Conservation (phyloP, 1,140 invertebrate genomes). For the Drosophila virilis region DNA sequence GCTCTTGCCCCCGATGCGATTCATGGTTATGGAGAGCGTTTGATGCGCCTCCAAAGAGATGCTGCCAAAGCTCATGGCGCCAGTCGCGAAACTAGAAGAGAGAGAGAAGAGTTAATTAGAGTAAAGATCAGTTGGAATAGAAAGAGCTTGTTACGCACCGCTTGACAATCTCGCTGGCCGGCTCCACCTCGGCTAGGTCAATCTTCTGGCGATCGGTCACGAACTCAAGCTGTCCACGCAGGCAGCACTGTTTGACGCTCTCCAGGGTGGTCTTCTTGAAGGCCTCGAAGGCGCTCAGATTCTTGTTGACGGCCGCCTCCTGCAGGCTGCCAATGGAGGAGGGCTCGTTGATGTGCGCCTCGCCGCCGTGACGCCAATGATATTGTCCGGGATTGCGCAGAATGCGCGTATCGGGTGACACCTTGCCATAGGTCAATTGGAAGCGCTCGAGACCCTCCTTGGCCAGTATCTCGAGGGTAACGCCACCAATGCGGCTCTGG, state of each 20-base stretch:
- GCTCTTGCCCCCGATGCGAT: constrained; percentile 96
- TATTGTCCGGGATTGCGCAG: constrained; percentile 97
- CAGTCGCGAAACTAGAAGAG: constrained; percentile 78
- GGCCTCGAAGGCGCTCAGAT: constrained; percentile 92
- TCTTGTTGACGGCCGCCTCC: constrained; percentile 94
- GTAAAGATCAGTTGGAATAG: no score
- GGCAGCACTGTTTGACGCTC: constrained; percentile 93
- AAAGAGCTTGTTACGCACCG: constrained; percentile 85
- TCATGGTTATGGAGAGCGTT: constrained; percentile 98
- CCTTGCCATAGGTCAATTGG: constrained; percentile 90
- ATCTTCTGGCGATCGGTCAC: constrained; percentile 90
- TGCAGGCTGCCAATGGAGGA: constrained; percentile 96
- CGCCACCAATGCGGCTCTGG: constrained; percentile 97
- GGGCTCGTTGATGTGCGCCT: constrained; percentile 99
- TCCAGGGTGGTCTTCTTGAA: constrained; percentile 95
- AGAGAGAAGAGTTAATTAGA: neutral
- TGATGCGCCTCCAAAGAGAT: constrained; percentile 95
- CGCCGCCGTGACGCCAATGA: constrained; percentile 98
- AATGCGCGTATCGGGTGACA: constrained; percentile 90
- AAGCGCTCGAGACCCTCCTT: constrained; percentile 95
- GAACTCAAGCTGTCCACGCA: constrained; percentile 96
- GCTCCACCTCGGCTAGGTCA: constrained; percentile 94
- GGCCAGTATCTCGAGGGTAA: constrained; percentile 94
- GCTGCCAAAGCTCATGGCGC: constrained; percentile 87
- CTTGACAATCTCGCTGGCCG: constrained; percentile 97